Evolutionary conservation across 35 echinoderm and acorn worm genomes (phyloP).

Genomic region (Nesometra sesokonis): DNA sequence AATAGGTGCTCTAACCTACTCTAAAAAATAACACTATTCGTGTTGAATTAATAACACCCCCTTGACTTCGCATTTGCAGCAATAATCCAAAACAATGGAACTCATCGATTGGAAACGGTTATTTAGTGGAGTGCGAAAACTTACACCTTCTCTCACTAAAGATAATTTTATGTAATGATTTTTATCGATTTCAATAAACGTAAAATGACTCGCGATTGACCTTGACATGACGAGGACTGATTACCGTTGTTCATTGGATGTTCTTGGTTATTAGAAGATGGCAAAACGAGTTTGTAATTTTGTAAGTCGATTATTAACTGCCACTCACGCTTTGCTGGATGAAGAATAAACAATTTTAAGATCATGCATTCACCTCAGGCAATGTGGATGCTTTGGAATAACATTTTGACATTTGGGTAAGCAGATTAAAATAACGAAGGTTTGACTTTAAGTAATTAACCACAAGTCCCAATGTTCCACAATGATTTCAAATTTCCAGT

Average conservation of each 20-base stretch:
- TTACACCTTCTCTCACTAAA: neutral
- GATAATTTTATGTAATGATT: neutral
- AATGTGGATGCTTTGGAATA: neutral
- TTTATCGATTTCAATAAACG: neutral
- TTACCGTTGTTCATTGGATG: neutral
- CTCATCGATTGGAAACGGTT: neutral
- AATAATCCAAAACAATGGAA: neutral
- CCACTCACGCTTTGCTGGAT: neutral
- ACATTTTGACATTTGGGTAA: neutral
- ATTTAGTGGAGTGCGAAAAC: neutral
- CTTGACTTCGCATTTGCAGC: neutral
- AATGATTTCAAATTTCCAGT: too few species aligned
- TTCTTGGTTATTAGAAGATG: neutral
- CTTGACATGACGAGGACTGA: neutral
- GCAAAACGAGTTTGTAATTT: neutral
- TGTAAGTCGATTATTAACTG: neutral
- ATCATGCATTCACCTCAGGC: neutral
- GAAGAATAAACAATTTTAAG: neutral
- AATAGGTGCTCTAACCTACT: too few species aligned
- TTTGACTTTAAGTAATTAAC: too few species aligned
- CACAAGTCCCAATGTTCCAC: too few species aligned
- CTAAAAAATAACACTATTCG: too few species aligned
- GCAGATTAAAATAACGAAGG: too few species aligned
- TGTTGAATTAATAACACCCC: neutral
- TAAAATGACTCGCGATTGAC: neutral